Percentiles rank a stretch among this genome's conserved stretches.
Conservation (phyloP, 2,797 vertebrate genomes). For the Tragelaphus oryx region DNA sequence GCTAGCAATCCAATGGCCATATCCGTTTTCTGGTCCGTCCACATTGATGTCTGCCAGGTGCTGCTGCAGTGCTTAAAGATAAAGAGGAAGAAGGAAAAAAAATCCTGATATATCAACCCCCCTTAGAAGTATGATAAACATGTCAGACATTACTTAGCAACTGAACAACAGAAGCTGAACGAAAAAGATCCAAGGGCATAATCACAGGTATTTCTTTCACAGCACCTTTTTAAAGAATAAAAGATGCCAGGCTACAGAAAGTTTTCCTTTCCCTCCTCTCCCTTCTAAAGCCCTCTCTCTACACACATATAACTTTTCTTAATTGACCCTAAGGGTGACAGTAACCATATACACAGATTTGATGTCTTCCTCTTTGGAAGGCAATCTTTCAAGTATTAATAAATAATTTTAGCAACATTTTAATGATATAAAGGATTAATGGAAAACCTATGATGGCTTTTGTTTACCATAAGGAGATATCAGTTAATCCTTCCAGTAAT, state of each 20-base stretch:
- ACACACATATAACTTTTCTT: neutral
- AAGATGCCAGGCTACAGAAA: neutral
- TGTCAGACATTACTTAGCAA: neutral
- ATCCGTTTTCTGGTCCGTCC: slow-evolving; percentile 95
- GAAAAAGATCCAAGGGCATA: neutral
- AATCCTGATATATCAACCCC: neutral
- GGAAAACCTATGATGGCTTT: neutral
- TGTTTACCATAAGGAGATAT: neutral
- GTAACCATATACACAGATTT: neutral
- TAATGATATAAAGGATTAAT: neutral
- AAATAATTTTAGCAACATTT: slow-evolving; percentile 8
- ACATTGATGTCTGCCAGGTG: slow-evolving; percentile 98
- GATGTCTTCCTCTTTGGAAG: neutral
- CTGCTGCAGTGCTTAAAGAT: slow-evolving; percentile 90
- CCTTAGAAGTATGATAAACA: slow-evolving; percentile 10
- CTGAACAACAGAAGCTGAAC: neutral
- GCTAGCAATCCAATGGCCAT: slow-evolving; percentile 98
- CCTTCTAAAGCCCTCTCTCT: neutral
- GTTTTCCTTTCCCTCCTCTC: neutral
- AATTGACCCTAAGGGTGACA: neutral
- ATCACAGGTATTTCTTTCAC: neutral
- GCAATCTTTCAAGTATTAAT: neutral
- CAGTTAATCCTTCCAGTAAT: slow-evolving; percentile 7
- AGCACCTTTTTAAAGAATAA: neutral
- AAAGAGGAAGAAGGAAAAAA: slow-evolving; percentile 12